Evolutionary conservation across 1,140 invertebrate species (phyloP).

Genomic region (Zaprionus davidi): DNA sequence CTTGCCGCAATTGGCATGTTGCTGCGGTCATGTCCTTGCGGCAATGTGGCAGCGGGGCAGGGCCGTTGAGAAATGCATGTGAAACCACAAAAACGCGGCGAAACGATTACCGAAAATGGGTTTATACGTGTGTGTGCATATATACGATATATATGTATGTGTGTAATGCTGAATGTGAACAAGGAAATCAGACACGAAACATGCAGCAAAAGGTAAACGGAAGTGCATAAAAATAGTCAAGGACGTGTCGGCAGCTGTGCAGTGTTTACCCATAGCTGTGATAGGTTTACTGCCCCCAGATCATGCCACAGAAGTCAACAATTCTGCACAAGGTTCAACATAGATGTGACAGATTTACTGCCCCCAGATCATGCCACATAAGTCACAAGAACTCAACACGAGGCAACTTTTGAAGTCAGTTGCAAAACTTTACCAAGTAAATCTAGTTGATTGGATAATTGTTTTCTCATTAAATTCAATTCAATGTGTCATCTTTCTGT

Average conservation of each 20-base stretch:
- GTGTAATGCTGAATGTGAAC: neutral
- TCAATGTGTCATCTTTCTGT: conserved; percentile 13
- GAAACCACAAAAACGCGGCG: conserved; percentile 68
- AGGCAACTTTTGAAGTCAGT: neutral
- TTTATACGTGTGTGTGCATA: conserved; percentile 2
- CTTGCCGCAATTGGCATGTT: conserved; percentile 75
- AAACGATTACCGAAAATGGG: conserved; percentile 63
- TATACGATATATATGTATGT: conserved; percentile 10
- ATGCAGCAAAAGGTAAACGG: conserved; percentile 23
- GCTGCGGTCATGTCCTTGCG: conserved; percentile 50
- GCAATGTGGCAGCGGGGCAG: conserved; percentile 1
- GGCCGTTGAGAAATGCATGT: conserved; percentile 45
- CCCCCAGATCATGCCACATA: neutral
- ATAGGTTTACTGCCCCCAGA: neutral
- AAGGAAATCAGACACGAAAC: conserved; percentile 11
- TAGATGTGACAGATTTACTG: neutral
- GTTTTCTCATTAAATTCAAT: conserved; percentile 24
- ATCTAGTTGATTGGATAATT: conserved; percentile 30
- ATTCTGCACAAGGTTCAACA: too few relatives aligned
- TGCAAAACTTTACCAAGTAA: conserved; percentile 9
- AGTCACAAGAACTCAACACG: neutral
- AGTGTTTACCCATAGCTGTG: neutral
- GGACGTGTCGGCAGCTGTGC: neutral
- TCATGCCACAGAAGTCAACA: neutral
- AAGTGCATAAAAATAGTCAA: conserved; percentile 13